phyloP scores from a whole-genome alignment of 1,140 invertebrate species.

The Ladona fulva region DNA sequence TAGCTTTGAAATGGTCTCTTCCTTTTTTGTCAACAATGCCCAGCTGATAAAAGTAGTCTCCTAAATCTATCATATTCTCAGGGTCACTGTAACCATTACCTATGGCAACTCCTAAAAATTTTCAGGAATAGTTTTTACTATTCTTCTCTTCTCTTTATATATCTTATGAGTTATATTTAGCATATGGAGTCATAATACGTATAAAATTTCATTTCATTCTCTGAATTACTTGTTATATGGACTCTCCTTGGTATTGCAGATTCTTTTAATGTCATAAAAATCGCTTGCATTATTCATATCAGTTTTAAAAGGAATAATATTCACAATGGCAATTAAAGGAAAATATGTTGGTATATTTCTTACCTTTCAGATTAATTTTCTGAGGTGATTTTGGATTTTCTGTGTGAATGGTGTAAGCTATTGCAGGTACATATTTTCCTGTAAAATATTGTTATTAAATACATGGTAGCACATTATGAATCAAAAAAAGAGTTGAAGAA shows the following conservation, averaged over 20 bases:
- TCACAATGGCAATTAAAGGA: too few relatives aligned
- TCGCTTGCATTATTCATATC: too few relatives aligned
- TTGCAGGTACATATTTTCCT: constrained; percentile 64
- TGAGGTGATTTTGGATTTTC: constrained; percentile 49
- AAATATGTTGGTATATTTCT: too few relatives aligned
- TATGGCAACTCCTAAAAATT: constrained; percentile 52
- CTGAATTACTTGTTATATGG: too few relatives aligned
- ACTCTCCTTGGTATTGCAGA: too few relatives aligned
- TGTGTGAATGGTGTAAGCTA: constrained; percentile 66
- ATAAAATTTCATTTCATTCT: too few relatives aligned
- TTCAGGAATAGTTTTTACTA: too few relatives aligned
- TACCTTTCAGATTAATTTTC: constrained; percentile 57
- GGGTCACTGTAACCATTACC: constrained; percentile 81
- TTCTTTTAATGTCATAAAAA: too few relatives aligned
- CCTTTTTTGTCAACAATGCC: constrained; percentile 63
- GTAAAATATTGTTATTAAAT: not conserved
- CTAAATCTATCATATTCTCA: constrained; percentile 64
- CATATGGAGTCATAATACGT: too few relatives aligned
- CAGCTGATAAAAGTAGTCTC: constrained; percentile 70
- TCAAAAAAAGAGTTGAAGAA: not conserved
- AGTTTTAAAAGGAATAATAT: too few relatives aligned
- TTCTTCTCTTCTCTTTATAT: too few relatives aligned
- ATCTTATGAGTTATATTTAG: too few relatives aligned
- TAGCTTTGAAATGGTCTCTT: constrained; percentile 46
- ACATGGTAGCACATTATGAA: not conserved